Base-by-base conservation (phyloP, 2,113 vertebrate species). In the Varanus komodoensis region DNA sequence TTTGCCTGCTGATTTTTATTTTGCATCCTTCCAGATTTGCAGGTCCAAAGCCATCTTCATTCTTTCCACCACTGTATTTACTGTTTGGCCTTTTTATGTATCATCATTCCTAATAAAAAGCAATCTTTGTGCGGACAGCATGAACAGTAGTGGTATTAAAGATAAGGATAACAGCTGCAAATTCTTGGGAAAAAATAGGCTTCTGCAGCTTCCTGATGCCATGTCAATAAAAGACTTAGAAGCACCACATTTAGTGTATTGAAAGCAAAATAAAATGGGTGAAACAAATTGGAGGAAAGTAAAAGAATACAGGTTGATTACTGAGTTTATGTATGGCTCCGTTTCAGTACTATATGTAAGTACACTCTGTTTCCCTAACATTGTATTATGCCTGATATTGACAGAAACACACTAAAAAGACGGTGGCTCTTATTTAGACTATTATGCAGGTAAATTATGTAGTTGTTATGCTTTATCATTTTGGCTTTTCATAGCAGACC, bases 81-180 rank as follows among this genome's bases (percentile, higher is more conserved):
- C 11, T 44, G 34, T 2, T n/a, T 78, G 23, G 38, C 34, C 25
- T 68, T 6, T 29, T 48, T 68, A 29, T 75, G 50, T 75, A 6
- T 57, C 5, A 23, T 44, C 44, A 38, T 83, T 44, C n/a, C 44
- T 38, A 34, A n/a, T 34, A 57, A 75, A 44, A 86, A 86, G 52
- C 21, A 75, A 38, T 86, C 21, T 38, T 86, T 86, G 14, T 86
- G 69, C 34, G 34, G 52, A 74, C 50, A 86, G 84, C 84, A 61
- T 67, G 61, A 83, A 67, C 61, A 83, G 44, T 44, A 21, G 14
- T 57, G 32, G 21, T 23, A 86, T 74, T n/a, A 86, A 34, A 25
- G 29, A 34, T 15, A 75, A 86, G 52, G 25, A n/a, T 38, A 57
- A 17, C 50, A 75, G 44, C 21, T 38, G 19, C 15, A 21, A 57